phyloP scores from a whole-genome alignment of 2,797 vertebrate genomes.

The Acanthiza pusilla region DNA sequence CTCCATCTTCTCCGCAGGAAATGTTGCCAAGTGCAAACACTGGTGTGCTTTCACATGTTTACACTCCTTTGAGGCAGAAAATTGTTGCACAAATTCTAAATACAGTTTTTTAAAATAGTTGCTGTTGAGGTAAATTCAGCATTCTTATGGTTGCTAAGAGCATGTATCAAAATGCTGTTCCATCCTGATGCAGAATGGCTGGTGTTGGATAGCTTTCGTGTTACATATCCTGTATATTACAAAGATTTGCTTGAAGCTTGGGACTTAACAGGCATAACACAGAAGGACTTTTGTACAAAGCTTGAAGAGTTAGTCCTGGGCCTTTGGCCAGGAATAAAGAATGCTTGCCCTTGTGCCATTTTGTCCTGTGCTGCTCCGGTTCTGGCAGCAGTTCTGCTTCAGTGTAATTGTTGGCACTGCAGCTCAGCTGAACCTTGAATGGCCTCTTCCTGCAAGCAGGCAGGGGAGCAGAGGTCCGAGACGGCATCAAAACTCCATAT shows the following conservation, averaged over 20 bases:
- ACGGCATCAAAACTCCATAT: slow-evolving; percentile 36
- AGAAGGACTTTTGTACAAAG: slow-evolving; percentile 58
- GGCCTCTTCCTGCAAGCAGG: slow-evolving; percentile 60
- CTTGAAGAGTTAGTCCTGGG: slow-evolving; percentile 58
- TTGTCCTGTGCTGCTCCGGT: slow-evolving; percentile 25
- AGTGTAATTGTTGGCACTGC: slow-evolving; percentile 63
- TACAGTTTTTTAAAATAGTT: slow-evolving; percentile 8
- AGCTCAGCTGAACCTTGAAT: slow-evolving; percentile 35
- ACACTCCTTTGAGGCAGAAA: slow-evolving; percentile 31
- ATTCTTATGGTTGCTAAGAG: background rate
- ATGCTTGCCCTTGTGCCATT: slow-evolving; percentile 68
- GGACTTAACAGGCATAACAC: slow-evolving; percentile 38
- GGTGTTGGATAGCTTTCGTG: background rate
- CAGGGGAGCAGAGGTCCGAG: slow-evolving; percentile 9
- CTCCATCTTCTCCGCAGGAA: slow-evolving; percentile 14
- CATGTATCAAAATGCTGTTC: background rate
- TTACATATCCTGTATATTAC: slow-evolving; percentile 11
- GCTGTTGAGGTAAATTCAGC: background rate
- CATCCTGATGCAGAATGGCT: background rate
- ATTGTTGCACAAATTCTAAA: background rate
- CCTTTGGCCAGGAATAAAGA: slow-evolving; percentile 61
- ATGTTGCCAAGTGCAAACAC: background rate
- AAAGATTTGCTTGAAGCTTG: slow-evolving; percentile 49
- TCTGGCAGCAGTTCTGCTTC: slow-evolving; percentile 56
- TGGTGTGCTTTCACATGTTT: background rate